Evolutionary conservation across 2,888 invertebrate species (phyloP), one percentile per base, ranked within the genome.

Genomic region (Rhogogaster chlorosoma): DNA sequence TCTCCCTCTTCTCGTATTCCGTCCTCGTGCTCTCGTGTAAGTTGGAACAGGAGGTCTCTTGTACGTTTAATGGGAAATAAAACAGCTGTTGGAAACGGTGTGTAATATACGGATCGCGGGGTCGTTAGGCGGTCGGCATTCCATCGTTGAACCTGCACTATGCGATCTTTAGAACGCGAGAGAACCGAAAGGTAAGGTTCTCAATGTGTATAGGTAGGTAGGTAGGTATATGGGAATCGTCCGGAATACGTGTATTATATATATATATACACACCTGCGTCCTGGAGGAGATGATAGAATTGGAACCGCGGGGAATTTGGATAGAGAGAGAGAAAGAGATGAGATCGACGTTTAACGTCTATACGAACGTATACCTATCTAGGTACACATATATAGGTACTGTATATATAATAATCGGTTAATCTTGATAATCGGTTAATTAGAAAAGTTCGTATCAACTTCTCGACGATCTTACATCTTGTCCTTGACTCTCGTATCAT

Each of bases 1-100:
- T 42, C 73, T 42, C n/a, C 1, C n/a, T 42, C 15, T 12, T 22
- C 42, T 22, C 42, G 42, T 49, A 77, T 77, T 77, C 75, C 26
- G 53, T 77, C n/a, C 77, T 49, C 49, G 49, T 38, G 12, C 29
- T 77, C 32, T 45, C 75, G 45, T 32, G 45, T 45, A 45, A 45
- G 45, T 45, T 45, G 45, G 26, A 75, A 75, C 75, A 75, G 75
- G 42, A 29, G 6, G 75, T 49, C 45, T 45, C 75, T 75, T 49
- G 29, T 53, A 53, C 77, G 53, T 53, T 53, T 77, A 53, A 77
- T 77, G 77, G 45, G 49, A 77, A 77, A 77, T 77, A 77, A 77
- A 77, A 77, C 77, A 77, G 77, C 77, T 77, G 77, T 77, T 53
- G 45, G 53, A 77, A 77, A 77, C 77, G 49, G 77, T 77, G 77